Conservation (phyloP, 2,888 invertebrate genomes). For the Pristionchus maxplancki region DNA sequence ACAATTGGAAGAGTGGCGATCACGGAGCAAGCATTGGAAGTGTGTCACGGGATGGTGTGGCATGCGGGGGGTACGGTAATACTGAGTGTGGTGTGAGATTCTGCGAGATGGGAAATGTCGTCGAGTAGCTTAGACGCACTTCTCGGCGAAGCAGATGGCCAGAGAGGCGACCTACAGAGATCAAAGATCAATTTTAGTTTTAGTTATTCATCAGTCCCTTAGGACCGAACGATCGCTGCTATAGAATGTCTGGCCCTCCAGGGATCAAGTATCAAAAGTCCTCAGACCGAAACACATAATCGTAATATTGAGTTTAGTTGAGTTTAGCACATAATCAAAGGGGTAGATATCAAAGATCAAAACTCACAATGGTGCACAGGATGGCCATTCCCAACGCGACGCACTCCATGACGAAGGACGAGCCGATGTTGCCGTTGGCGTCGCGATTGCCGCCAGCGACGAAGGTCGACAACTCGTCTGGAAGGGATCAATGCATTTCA, state of each 20-base stretch:
- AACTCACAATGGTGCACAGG: constrained; percentile 33
- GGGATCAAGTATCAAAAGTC: too few relatives aligned
- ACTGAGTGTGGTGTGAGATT: constrained; percentile 44
- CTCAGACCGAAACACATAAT: background rate
- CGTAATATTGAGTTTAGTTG: background rate
- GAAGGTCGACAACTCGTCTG: background rate
- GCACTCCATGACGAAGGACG: background rate
- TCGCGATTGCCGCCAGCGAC: background rate
- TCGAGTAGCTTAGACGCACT: background rate
- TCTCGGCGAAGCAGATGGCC: constrained; percentile 39
- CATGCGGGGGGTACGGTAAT: constrained; percentile 20
- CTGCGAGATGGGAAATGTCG: background rate
- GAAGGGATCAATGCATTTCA: background rate
- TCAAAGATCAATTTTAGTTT: background rate
- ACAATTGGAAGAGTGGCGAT: background rate
- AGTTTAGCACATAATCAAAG: background rate
- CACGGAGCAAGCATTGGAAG: background rate
- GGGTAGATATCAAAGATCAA: background rate
- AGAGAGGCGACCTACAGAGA: background rate
- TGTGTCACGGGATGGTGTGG: constrained; percentile 18
- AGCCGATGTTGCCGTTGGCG: background rate
- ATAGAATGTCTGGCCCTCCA: too few relatives aligned
- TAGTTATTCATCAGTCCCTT: too few relatives aligned
- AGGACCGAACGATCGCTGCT: too few relatives aligned
- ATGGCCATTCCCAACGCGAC: constrained; percentile 32